These are phyloP conservation scores for Siniperca scherzeri DNA, from an alignment of 2,797 vertebrate genomes.

Conservation along the genomic window DNA sequence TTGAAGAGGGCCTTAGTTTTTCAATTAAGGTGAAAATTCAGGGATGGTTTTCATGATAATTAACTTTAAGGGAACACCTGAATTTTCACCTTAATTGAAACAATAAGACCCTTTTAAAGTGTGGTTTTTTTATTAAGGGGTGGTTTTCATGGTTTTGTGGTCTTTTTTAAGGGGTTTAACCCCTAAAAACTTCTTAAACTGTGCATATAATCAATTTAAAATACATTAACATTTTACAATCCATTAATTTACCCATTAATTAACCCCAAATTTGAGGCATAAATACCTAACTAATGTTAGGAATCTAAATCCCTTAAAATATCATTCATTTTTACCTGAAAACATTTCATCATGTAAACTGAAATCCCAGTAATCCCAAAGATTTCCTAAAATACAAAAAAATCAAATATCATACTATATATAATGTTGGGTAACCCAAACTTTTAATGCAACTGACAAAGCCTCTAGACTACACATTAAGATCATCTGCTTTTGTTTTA, in stretches of 20 bases:
- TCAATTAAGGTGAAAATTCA: background rate
- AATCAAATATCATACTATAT: background rate
- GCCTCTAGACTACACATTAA: background rate
- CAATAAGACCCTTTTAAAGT: background rate
- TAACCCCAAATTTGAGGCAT: background rate
- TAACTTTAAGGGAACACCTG: background rate
- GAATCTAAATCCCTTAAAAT: background rate
- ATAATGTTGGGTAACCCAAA: background rate
- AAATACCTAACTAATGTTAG: background rate
- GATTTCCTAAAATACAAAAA: background rate
- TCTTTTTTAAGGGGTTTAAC: background rate
- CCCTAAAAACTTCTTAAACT: background rate
- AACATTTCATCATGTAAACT: background rate
- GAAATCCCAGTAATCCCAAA: background rate
- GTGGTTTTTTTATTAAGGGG: background rate
- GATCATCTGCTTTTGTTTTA: background rate
- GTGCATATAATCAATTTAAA: background rate
- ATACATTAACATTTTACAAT: background rate
- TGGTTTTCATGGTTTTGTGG: background rate
- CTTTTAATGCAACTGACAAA: background rate
- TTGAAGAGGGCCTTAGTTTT: background rate
- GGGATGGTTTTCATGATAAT: background rate
- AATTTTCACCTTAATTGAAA: background rate
- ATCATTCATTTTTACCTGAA: too few species aligned
- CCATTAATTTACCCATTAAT: background rate